Conservation (phyloP, 2,797 vertebrate species). For the Alfaro cultratus region DNA sequence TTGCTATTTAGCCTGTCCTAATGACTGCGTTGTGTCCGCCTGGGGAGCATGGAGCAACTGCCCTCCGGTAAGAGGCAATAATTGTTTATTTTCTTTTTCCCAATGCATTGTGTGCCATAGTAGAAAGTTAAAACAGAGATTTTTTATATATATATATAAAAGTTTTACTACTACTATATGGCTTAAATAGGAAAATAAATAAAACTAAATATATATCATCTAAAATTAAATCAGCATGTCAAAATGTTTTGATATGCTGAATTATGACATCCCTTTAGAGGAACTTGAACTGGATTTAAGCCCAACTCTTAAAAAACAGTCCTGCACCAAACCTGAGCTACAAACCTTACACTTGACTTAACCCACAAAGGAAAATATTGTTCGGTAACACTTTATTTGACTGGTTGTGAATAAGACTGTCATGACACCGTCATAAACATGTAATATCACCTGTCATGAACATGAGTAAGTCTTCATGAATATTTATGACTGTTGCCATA, state of each 20-base stretch:
- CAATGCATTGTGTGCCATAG: background rate
- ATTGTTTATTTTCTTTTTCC: background rate
- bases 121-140: background rate
- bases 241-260: background rate
- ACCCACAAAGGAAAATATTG: background rate
- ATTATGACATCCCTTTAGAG: background rate
- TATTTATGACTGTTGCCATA: too few species aligned
- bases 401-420: too few species aligned
- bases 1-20: constrained; percentile 89
- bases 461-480: too few species aligned
- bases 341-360: background rate
- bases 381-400: background rate
- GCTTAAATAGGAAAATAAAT: background rate
- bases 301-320: too few species aligned
- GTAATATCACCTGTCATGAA: too few species aligned
- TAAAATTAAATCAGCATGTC: background rate
- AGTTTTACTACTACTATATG: background rate
- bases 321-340: background rate
- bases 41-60: constrained; percentile 94
- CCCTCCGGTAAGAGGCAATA: constrained; percentile 82
- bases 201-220: background rate
- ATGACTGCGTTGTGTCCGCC: constrained; percentile 88
- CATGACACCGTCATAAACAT: too few species aligned
- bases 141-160: background rate
- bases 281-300: background rate